Base-by-base conservation (phyloP, 2,113 vertebrate genomes). In the Ptilonorhynchus violaceus region DNA sequence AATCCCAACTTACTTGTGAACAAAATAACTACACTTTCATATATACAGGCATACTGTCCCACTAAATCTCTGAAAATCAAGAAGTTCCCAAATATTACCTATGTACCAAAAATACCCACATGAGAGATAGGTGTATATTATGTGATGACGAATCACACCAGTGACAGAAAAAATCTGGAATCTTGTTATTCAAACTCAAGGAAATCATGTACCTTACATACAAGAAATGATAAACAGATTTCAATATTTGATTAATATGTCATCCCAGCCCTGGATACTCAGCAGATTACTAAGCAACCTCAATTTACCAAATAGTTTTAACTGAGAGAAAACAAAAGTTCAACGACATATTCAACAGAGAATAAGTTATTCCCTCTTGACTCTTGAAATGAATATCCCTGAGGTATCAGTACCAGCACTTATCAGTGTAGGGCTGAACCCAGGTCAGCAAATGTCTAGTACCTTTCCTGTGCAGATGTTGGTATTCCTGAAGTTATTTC, bases 381-480 rank as follows among this genome's bases (percentile, higher is more conserved):
- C 23, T 74, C 42, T 18, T 3, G 2, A 23, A 81, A 67, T 6
- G 0, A 84, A 60, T 46, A 81, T 39, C 49, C 49, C 50, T 23
- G 35, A 94, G 14, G 18, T 52, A 93, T 25, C 80, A 44, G 31
- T 78, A 88, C 30, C 0, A 0, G 83, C 46, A 77, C 37, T 87
- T 93, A 89, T 11, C 89, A 53, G 24, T 41, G 52, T 2, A 77
- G 28, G 20, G 58, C 22, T 85, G 53, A 91, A 89, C 28, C 8
- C 27, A 75, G 63, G 75, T 33, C 89, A 89, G 27, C 47, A 92
- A 73, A 74, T 14, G 83, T 87, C 91, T 89, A 63, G 56, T 53
- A 85, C 70, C 11, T 66, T 95, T 92, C 92, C 89, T 96, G 89
- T 85, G 87, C 81, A 96, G 74, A 94, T 88, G 68, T 47, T 88